A percentile compares a stretch with the other conserved stretches of the same genome.
Conservation (phyloP, 2,113 vertebrate genomes). For the Calcarius ornatus region DNA sequence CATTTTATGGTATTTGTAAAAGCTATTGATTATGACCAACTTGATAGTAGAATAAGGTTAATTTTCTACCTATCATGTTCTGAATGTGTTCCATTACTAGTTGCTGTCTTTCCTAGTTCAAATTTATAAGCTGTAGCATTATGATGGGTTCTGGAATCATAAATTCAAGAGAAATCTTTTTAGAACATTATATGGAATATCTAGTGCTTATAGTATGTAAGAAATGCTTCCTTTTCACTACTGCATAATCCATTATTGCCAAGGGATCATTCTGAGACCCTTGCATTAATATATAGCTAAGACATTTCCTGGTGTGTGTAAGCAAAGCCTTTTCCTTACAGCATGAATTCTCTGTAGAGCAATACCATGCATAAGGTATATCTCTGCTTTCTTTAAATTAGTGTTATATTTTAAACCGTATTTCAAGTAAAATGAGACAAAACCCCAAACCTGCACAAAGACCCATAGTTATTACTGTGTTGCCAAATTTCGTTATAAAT, state of each 20-base stretch:
- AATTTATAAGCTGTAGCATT: slow-evolving; percentile 27
- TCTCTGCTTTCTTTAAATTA: not conserved
- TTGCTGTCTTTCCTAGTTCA: slow-evolving; percentile 4
- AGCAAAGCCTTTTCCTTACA: not conserved
- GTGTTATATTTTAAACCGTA: not conserved
- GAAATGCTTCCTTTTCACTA: slow-evolving; percentile 5
- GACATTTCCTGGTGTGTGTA: not conserved
- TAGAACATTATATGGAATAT: not conserved
- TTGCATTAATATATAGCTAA: not conserved
- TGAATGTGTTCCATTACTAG: slow-evolving; percentile 8
- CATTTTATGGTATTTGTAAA: slow-evolving; percentile 1
- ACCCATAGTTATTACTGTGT: not conserved
- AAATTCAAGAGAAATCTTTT: slow-evolving; percentile 51
- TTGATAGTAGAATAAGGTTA: slow-evolving; percentile 17
- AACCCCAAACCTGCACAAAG: not conserved
- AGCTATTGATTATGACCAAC: slow-evolving; percentile 27
- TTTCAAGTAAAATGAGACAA: not conserved
- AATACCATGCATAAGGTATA: not conserved
- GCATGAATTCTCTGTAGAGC: not conserved
- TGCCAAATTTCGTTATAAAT: not conserved
- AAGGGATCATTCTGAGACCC: slow-evolving; percentile 1
- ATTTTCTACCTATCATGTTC: slow-evolving; percentile 31
- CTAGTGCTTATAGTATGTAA: not conserved
- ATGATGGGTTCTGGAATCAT: slow-evolving; percentile 12
- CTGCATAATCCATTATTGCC: slow-evolving; percentile 13